phyloP scores from a whole-genome alignment of 2,113 vertebrate species.

The Bos taurus region DNA sequence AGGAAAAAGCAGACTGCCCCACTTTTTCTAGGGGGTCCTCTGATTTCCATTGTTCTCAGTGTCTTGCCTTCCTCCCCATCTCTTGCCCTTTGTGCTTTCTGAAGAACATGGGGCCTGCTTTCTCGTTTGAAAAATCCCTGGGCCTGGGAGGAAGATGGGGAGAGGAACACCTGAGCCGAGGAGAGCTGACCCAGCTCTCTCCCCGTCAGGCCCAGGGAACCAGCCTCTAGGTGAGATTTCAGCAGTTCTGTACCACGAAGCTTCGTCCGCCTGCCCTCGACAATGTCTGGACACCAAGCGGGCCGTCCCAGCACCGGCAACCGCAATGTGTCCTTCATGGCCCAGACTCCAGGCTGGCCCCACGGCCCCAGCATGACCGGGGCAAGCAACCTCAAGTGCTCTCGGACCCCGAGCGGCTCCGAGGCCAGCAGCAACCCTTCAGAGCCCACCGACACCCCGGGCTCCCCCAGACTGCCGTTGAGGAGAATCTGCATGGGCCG shows the following conservation, averaged over 20 bases:
- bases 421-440: background rate
- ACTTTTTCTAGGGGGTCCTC: background rate
- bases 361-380: accelerated
- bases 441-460: accelerated
- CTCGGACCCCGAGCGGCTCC: accelerated
- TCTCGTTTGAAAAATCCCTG: background rate
- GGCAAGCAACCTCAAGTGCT: background rate
- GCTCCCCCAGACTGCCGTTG: background rate
- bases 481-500: background rate
- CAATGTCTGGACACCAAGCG: conserved; percentile 41
- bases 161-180: background rate
- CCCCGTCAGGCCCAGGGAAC: background rate
- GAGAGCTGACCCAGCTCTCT: background rate
- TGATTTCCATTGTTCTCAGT: background rate
- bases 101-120: background rate
- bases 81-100: background rate
- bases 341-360: background rate
- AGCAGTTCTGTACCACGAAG: background rate
- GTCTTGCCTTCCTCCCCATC: background rate
- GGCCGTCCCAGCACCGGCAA: background rate
- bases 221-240: background rate
- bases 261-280: background rate
- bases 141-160: background rate
- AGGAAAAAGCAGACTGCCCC: background rate
- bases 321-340: accelerated